A percentile compares a stretch with the other conserved stretches of the same genome.
These are phyloP conservation scores for Notarius quadriscutis DNA, from an alignment of 2,113 vertebrate species.

Conservation along the genomic window DNA sequence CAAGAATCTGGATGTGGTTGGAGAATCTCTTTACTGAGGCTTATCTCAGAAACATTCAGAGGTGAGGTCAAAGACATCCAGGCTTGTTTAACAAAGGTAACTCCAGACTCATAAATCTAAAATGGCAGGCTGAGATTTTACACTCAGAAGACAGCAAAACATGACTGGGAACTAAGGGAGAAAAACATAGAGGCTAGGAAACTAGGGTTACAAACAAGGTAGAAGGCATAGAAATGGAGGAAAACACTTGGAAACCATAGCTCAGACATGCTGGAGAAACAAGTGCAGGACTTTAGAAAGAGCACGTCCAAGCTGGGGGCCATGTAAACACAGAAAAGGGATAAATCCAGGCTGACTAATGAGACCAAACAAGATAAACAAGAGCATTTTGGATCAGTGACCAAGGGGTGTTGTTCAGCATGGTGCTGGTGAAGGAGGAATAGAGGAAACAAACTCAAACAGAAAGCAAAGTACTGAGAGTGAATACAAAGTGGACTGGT, in stretches of 20 bases:
- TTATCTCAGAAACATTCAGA: not conserved
- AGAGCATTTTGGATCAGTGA: not conserved
- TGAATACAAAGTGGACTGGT: not conserved
- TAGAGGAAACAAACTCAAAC: not conserved
- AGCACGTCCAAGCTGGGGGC: not conserved
- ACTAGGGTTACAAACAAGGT: not conserved
- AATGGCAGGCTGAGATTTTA: not conserved
- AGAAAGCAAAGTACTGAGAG: not conserved
- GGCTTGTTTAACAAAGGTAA: slow-evolving; percentile 4
- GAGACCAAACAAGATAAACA: slow-evolving; percentile 23
- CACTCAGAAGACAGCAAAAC: not conserved
- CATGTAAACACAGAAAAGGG: not conserved
- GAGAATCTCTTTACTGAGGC: not conserved
- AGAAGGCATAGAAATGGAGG: not conserved
- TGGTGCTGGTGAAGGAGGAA: not conserved
- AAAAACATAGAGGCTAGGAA: not conserved
- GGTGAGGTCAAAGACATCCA: slow-evolving; percentile 27
- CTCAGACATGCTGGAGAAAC: not conserved
- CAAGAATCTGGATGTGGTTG: not conserved
- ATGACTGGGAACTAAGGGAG: not conserved
- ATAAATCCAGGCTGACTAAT: slow-evolving; percentile 18
- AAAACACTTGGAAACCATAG: not conserved
- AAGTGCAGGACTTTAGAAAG: slow-evolving; percentile 8
- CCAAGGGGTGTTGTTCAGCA: not conserved
- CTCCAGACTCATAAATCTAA: slow-evolving; percentile 23